These are phyloP conservation scores for Centropus bengalensis DNA, from an alignment of 2,113 vertebrate genomes.

Conservation along the genomic window DNA sequence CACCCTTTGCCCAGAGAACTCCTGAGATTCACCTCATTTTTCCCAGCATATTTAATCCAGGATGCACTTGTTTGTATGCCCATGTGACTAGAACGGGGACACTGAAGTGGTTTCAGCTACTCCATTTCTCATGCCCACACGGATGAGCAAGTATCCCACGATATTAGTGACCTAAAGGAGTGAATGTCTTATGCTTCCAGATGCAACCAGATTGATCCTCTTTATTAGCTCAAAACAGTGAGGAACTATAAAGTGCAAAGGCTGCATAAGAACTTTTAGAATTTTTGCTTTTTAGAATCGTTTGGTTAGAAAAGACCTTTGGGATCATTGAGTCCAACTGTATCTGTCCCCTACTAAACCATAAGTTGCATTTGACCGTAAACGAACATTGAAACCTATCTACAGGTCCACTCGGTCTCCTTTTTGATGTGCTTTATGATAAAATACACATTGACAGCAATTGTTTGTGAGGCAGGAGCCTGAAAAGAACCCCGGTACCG, in stretches of 20 bases:
- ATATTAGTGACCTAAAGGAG: not conserved
- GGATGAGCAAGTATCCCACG: not conserved
- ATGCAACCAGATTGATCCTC: accelerated
- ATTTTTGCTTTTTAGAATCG: not conserved
- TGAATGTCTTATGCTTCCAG: not conserved
- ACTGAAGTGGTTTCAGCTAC: accelerated
- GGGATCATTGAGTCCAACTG: too few relatives aligned
- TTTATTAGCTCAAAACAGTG: not conserved
- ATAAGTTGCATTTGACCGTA: not conserved
- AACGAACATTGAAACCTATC: not conserved
- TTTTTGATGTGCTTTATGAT: not conserved
- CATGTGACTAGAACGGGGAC: accelerated
- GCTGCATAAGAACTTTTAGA: too few relatives aligned
- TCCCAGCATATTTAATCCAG: not conserved
- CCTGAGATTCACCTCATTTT: not conserved
- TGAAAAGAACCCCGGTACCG: not conserved
- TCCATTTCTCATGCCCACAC: not conserved
- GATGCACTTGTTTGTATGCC: accelerated
- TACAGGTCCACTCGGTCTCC: not conserved
- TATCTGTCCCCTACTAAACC: too few relatives aligned
- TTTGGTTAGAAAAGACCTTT: too few relatives aligned
- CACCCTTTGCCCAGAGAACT: not conserved
- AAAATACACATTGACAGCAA: not conserved
- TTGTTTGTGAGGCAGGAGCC: not conserved
- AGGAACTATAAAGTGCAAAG: not conserved